phyloP scores from a whole-genome alignment of 92 coral and sea anemone species.

The Epizoanthus ramosus region DNA sequence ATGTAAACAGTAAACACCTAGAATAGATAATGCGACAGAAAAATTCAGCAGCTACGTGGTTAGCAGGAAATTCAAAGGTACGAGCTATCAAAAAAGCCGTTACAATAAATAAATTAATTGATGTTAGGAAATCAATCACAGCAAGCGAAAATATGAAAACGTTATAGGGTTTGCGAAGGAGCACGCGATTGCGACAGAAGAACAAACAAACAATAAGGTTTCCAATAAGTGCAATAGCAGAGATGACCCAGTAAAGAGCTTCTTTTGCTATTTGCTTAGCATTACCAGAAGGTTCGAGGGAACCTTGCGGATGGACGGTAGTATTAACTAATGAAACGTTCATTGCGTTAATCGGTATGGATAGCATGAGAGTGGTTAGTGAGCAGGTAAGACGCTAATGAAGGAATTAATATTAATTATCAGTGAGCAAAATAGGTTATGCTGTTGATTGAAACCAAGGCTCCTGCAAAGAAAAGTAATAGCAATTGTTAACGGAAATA shows the following conservation, averaged over 20 bases:
- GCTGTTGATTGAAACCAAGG: no score
- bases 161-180: conserved; percentile 74
- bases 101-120: conserved; percentile 62
- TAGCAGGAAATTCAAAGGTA: conserved; percentile 50
- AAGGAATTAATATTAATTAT: no score
- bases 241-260: conserved; percentile 63
- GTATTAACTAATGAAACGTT: conserved; percentile 2
- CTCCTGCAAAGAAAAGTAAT: no score
- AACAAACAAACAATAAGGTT: conserved; percentile 63
- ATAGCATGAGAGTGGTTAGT: no score
- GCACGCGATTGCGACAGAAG: conserved; percentile 52
- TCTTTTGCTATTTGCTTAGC: conserved; percentile 45
- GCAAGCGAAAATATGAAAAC: conserved; percentile 74
- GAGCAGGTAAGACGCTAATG: no score
- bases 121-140: conserved; percentile 73
- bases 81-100: conserved; percentile 62
- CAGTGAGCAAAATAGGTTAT: no score
- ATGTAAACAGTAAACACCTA: conserved; percentile 58
- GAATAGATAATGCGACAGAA: conserved; percentile 70
- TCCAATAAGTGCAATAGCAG: conserved; percentile 65
- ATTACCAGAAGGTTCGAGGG: neutral
- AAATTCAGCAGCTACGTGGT: conserved; percentile 50
- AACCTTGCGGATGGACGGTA: conserved; percentile 16
- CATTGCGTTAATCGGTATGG: neutral
- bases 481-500: no score